Evolutionary conservation across 2,888 invertebrate genomes (phyloP).

Genomic region (Lasioglossum marginatum): DNA sequence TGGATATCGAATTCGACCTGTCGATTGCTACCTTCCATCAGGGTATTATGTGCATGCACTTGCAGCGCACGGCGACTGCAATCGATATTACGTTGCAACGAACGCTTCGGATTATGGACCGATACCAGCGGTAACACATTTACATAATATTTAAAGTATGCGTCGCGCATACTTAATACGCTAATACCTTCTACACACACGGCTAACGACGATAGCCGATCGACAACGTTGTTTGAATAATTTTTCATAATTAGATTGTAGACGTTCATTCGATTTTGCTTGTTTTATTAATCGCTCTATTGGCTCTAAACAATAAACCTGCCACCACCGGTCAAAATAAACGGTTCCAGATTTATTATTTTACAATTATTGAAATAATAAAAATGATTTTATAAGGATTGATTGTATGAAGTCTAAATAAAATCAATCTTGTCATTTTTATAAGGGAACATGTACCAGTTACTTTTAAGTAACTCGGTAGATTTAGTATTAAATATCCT

Average conservation of each 20-base stretch:
- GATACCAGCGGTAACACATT: background rate
- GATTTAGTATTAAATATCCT: background rate
- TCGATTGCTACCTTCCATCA: conserved; percentile 39
- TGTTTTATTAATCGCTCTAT: background rate
- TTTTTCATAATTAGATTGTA: background rate
- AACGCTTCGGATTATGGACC: conserved; percentile 26
- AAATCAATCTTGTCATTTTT: too few species aligned
- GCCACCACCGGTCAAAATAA: too few species aligned
- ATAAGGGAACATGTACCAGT: too few species aligned
- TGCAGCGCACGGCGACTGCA: conserved; percentile 27
- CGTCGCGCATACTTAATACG: conserved; percentile 8
- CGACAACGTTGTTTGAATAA: background rate
- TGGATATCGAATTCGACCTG: conserved; percentile 62
- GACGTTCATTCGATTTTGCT: background rate
- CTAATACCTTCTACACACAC: conserved; percentile 3
- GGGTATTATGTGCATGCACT: conserved; percentile 27
- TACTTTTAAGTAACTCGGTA: too few species aligned
- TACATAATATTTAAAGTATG: conserved; percentile 3
- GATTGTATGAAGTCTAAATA: too few species aligned
- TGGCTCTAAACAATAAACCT: too few species aligned
- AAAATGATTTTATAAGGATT: too few species aligned
- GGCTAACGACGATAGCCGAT: conserved; percentile 3
- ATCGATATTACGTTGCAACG: conserved; percentile 41
- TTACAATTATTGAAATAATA: too few species aligned
- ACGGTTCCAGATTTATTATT: too few species aligned